Conservation (phyloP, 1,140 invertebrate genomes). For the Dendroctonus ponderosae region DNA sequence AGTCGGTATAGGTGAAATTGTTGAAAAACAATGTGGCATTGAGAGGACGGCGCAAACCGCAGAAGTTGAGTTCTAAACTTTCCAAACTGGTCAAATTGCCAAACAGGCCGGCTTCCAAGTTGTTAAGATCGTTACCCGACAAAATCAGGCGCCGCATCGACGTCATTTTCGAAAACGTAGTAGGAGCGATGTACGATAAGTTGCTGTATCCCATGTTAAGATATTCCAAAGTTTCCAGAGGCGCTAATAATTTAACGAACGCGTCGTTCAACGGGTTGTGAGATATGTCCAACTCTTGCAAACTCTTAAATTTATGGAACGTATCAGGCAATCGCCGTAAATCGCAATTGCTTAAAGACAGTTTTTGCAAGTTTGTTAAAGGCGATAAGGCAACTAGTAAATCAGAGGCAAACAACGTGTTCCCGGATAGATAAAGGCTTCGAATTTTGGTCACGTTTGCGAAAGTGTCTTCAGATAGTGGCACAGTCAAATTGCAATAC, state of each 20-base stretch:
- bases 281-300: slow-evolving; percentile 67
- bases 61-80: slow-evolving; percentile 67
- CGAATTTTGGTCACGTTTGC: slow-evolving; percentile 66
- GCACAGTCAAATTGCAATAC: slow-evolving; percentile 65
- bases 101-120: slow-evolving; percentile 67
- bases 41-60: slow-evolving; percentile 61
- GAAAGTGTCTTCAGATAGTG: slow-evolving; percentile 67
- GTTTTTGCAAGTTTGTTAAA: slow-evolving; percentile 62
- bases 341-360: slow-evolving; percentile 67
- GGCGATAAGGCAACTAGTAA: slow-evolving; percentile 65
- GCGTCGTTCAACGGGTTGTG: slow-evolving; percentile 68
- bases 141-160: slow-evolving; percentile 64
- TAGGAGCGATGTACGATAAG: slow-evolving; percentile 63
- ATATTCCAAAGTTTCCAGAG: slow-evolving; percentile 64
- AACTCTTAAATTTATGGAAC: slow-evolving; percentile 63
- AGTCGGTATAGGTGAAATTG: slow-evolving; percentile 61
- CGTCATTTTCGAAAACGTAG: slow-evolving; percentile 69
- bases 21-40: slow-evolving; percentile 68
- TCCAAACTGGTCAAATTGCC: slow-evolving; percentile 65
- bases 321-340: slow-evolving; percentile 63
- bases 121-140: slow-evolving; percentile 66
- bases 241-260: slow-evolving; percentile 65
- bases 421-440: slow-evolving; percentile 65
- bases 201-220: slow-evolving; percentile 74
- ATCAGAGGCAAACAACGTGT: slow-evolving; percentile 66